Evolutionary conservation across 2,888 invertebrate species (phyloP).

Genomic region (Ferdinandea cuprea): DNA sequence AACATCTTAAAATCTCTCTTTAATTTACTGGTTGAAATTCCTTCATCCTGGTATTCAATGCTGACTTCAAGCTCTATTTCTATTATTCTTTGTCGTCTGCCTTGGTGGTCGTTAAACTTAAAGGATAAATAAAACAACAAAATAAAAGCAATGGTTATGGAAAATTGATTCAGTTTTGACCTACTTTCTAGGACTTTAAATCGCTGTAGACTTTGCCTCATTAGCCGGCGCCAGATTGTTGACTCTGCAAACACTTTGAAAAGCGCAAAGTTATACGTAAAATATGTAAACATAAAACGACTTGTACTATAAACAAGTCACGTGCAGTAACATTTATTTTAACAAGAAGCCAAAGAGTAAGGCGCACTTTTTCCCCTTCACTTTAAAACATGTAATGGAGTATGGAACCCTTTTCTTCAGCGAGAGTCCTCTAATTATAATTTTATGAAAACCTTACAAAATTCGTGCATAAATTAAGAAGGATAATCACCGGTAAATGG

Average conservation of each 20-base stretch:
- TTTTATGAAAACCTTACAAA: not conserved
- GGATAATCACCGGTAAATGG: too few relatives aligned
- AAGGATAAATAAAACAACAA: slow-evolving; percentile 1
- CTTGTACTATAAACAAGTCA: not conserved
- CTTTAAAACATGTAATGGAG: too few relatives aligned
- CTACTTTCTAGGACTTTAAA: slow-evolving; percentile 15
- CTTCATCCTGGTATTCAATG: too few relatives aligned
- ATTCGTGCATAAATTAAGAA: not conserved
- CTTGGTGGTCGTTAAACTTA: slow-evolving; percentile 12
- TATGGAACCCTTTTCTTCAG: too few relatives aligned
- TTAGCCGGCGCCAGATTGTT: slow-evolving; percentile 30
- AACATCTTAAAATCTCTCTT: too few relatives aligned
- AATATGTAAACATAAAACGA: not conserved
- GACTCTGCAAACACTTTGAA: slow-evolving; percentile 1
- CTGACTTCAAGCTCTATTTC: too few relatives aligned
- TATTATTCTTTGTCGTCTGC: slow-evolving; percentile 5
- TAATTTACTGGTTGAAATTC: too few relatives aligned
- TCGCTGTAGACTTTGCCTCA: slow-evolving; percentile 16
- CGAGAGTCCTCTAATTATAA: not conserved
- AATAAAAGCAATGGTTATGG: slow-evolving; percentile 3
- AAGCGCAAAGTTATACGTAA: not conserved
- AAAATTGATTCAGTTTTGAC: slow-evolving; percentile 34
- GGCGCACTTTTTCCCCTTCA: too few relatives aligned
- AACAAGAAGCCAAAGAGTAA: not conserved
- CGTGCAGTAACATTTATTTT: not conserved